Conservation (phyloP, 2,888 invertebrate genomes). For the Mythimna albipuncta region DNA sequence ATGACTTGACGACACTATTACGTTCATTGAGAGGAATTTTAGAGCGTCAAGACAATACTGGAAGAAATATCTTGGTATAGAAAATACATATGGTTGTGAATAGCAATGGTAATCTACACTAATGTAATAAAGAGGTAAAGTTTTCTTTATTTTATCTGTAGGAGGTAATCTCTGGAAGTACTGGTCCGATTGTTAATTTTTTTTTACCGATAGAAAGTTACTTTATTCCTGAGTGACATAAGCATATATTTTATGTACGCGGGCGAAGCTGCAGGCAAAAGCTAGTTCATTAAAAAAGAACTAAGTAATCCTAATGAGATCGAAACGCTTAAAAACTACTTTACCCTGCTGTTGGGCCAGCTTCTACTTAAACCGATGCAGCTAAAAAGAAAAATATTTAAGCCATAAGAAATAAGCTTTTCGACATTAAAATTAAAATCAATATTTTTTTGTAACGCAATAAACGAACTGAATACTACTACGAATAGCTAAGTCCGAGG, state of each 20-base stretch:
- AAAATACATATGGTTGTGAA: background rate
- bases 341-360: background rate
- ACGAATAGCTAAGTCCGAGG: no score
- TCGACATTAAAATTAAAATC: background rate
- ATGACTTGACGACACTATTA: constrained; percentile 21
- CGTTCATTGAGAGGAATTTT: constrained; percentile 28
- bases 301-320: background rate
- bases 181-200: no score
- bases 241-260: no score
- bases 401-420: background rate
- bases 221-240: no score
- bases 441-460: background rate
- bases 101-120: background rate
- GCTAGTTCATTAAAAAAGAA: background rate
- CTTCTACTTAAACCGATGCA: background rate
- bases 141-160: no score
- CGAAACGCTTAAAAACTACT: background rate
- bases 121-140: no score
- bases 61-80: background rate
- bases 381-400: background rate
- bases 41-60: background rate
- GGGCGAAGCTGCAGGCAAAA: no score
- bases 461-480: no score
- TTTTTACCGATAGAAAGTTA: no score
- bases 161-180: no score